These are phyloP conservation scores for Cepaea nemoralis DNA, from an alignment of 1,140 invertebrate genomes.

Conservation along the genomic window DNA sequence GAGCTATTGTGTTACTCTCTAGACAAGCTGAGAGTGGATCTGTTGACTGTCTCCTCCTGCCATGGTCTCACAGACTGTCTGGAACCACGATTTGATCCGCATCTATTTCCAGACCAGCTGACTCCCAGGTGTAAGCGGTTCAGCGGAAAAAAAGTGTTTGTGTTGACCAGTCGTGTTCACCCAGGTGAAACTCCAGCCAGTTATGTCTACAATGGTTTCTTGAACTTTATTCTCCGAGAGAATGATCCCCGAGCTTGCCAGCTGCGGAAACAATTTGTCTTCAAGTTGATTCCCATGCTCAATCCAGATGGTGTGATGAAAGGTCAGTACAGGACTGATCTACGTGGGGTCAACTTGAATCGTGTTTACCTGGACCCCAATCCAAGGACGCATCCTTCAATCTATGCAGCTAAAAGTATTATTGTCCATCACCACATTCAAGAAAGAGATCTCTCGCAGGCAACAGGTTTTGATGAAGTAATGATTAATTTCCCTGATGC, in stretches of 20 bases:
- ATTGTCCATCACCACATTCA: conserved; percentile 70
- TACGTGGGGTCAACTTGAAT: conserved; percentile 75
- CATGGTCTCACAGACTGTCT: conserved; percentile 78
- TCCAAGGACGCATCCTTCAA: conserved; percentile 68
- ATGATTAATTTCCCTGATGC: conserved; percentile 57
- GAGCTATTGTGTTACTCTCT: conserved; percentile 82
- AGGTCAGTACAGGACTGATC: conserved; percentile 91
- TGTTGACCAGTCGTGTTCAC: conserved; percentile 72
- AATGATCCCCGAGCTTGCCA: conserved; percentile 68
- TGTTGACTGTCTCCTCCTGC: conserved; percentile 76
- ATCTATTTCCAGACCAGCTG: conserved; percentile 82
- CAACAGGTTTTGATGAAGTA: conserved; percentile 49
- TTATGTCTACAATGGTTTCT: conserved; percentile 72
- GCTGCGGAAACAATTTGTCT: conserved; percentile 82
- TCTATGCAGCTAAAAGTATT: conserved; percentile 72
- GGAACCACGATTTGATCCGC: conserved; percentile 75
- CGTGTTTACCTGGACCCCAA: conserved; percentile 71
- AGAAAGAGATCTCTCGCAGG: conserved; percentile 53
- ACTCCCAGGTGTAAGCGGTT: conserved; percentile 80
- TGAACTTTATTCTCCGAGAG: conserved; percentile 70
- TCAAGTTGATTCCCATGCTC: conserved; percentile 92
- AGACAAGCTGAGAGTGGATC: conserved; percentile 68
- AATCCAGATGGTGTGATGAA: conserved; percentile 93
- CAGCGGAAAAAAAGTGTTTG: conserved; percentile 67
- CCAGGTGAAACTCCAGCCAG: conserved; percentile 73